Conservation (phyloP, 2,113 vertebrate genomes). For the Anseranas semipalmata region DNA sequence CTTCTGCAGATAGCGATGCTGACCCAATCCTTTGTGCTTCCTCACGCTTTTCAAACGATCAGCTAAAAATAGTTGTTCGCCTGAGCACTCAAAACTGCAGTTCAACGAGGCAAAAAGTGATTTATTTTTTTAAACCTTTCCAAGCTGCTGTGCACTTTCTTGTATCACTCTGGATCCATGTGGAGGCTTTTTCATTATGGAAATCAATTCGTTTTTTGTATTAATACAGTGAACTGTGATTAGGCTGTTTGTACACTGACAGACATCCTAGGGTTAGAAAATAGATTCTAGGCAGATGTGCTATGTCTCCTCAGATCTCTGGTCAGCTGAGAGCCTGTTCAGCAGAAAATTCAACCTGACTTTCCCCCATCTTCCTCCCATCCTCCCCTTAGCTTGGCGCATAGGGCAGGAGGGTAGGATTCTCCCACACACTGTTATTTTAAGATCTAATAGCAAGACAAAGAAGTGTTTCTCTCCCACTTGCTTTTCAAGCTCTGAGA, state of each 20-base stretch:
- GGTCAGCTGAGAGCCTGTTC: neutral
- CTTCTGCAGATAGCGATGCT: neutral
- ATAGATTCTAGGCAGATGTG: neutral
- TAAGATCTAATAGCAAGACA: constrained; percentile 37
- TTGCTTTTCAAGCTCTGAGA: constrained; percentile 13
- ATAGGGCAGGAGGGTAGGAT: neutral
- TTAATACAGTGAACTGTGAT: constrained; percentile 38
- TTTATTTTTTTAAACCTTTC: neutral
- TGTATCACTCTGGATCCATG: neutral
- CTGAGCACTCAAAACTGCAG: neutral
- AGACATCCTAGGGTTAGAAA: neutral
- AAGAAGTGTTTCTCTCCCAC: constrained; percentile 32
- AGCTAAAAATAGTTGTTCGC: neutral
- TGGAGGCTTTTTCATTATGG: neutral
- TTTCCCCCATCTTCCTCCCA: neutral
- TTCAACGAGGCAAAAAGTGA: neutral
- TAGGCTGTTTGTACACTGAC: neutral
- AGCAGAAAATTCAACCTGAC: neutral
- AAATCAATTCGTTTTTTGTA: neutral
- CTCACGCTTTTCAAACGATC: accelerated
- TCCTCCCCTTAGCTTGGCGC: neutral
- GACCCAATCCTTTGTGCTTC: neutral
- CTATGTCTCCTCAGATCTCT: constrained; percentile 8
- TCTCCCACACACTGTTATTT: constrained; percentile 54
- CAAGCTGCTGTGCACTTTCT: neutral